Base-by-base conservation (phyloP, 2,113 vertebrate species). In the Callipepla californica region DNA sequence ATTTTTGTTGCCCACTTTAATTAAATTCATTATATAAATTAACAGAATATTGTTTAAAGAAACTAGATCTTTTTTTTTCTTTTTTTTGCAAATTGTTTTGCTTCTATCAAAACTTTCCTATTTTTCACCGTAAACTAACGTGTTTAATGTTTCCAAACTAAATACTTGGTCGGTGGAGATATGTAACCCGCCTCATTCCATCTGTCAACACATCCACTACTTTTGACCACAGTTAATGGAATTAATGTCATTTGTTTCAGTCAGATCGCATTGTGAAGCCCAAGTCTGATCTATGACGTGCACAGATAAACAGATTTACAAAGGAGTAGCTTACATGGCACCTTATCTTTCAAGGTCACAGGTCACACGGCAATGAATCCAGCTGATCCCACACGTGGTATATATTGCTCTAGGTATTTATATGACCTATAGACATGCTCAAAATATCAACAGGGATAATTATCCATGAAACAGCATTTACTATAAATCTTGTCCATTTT, bases 221-320 rank as follows among this genome's bases (percentile, higher is more conserved):
- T 96, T 92, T 66, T 94, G 51, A 94, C 67, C 80, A 70, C 50
- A 74, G 92, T 89, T 93, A 97, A 96, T 81, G 62, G 84, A 92
- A 96, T 96, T 94, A 94, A 85, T 93, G 93, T 95, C 87, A 80
- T 79, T 92, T 85, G 42, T 51, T 96, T 94, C 85, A 84, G 80
- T 51, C 92, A 90, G 76, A 79, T 90, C 63, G 22, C 51, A 47
- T 42, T 70, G 78, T 58, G 96, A 95, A 93, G 92, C 67, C 81
- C 70, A 53, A 30, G 67, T 63, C 72, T 68, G 95, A 97, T 89
- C 91, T 85, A 22, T 97, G 96, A 93, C 59, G 70, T 94, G 83
- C 25, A 65, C 30, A 78, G 96, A 97, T 95, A 96, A 93, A 96
- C 59, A 96, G 70, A 86, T 94, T 96, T 82, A 67, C 74, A 40